Evolutionary conservation across 2,113 vertebrate genomes (phyloP).

Genomic region (Pimephales promelas): DNA sequence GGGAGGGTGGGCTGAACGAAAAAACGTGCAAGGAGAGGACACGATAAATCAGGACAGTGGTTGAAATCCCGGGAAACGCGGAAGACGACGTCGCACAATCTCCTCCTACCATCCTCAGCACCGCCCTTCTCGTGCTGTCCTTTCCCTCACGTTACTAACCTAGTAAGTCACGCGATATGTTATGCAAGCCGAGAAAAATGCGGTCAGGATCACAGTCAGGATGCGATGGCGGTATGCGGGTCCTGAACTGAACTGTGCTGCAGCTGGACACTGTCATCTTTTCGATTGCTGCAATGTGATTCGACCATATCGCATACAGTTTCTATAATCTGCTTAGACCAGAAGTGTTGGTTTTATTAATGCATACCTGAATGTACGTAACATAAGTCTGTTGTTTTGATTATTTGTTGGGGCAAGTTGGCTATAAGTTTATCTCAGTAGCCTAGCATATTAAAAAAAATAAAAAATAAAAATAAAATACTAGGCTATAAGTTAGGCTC

Average conservation of each 20-base stretch:
- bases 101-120: conserved; percentile 63
- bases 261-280: background rate
- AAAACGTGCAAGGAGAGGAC: conserved; percentile 49
- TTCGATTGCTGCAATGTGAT: background rate
- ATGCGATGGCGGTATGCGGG: conserved; percentile 12
- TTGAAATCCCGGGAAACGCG: conserved; percentile 58
- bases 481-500: background rate
- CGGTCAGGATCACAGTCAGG: conserved; percentile 29
- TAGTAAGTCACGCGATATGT: conserved; percentile 57
- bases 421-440: background rate
- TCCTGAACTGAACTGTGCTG: background rate
- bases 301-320: background rate
- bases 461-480: background rate
- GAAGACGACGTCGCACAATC: conserved; percentile 60
- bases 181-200: conserved; percentile 53
- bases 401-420: background rate
- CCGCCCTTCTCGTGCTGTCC: conserved; percentile 32
- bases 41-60: conserved; percentile 51
- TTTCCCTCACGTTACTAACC: conserved; percentile 45
- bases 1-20: background rate
- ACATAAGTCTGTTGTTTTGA: background rate
- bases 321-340: background rate
- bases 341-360: background rate
- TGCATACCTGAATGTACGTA: background rate
- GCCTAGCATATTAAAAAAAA: no score